Conservation (phyloP, 2,797 vertebrate genomes). For the Anguilla marmorata region DNA sequence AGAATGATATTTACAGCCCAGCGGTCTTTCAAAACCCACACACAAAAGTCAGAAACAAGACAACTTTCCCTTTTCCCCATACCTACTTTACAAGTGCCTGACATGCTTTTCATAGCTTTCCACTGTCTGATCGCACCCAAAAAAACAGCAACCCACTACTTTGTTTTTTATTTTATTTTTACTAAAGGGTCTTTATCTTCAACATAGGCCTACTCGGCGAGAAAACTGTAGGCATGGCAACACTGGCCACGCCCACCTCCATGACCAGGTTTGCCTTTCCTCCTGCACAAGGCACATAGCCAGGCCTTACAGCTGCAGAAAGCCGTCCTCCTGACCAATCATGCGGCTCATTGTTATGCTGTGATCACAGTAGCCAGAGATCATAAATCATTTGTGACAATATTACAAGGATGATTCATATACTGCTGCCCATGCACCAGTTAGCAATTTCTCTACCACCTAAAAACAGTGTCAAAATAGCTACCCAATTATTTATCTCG, state of each 20-base stretch:
- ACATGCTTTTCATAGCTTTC: neutral
- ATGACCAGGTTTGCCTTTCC: neutral
- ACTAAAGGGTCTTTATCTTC: neutral
- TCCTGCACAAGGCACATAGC: neutral
- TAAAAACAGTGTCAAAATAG: no score
- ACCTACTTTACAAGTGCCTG: neutral
- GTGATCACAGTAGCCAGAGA: no score
- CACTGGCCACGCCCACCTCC: neutral
- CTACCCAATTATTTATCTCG: no score
- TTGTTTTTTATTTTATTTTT: neutral
- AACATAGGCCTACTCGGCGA: neutral
- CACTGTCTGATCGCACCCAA: neutral
- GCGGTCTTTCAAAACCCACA: neutral
- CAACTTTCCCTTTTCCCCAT: neutral
- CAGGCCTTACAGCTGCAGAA: neutral
- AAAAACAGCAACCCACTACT: neutral
- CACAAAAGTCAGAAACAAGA: neutral
- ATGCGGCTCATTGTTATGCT: neutral
- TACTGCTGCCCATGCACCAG: no score
- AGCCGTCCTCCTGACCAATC: neutral
- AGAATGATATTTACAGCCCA: neutral
- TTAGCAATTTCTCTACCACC: no score
- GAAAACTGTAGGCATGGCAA: neutral
- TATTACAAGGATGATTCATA: no score
- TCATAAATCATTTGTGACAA: no score